These are phyloP conservation scores for Lepidurus apus DNA, from an alignment of 1,140 invertebrate genomes.

Conservation along the genomic window DNA sequence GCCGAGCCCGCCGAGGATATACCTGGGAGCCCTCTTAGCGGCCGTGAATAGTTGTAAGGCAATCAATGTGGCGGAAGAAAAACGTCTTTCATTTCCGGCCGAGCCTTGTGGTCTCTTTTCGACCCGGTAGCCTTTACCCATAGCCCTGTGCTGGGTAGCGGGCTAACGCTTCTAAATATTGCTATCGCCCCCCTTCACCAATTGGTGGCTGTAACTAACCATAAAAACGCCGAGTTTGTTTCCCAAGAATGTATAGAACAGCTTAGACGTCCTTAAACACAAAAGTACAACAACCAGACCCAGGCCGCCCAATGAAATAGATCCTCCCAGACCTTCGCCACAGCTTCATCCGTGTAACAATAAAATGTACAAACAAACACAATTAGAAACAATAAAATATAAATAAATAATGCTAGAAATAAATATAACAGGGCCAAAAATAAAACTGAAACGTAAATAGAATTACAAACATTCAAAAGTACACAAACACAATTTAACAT, in stretches of 20 bases:
- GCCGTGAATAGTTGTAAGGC: background rate
- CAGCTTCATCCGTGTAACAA: too few relatives aligned
- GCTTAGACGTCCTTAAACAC: too few relatives aligned
- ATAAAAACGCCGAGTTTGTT: background rate
- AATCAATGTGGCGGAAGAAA: conserved; percentile 3
- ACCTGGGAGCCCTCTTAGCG: background rate
- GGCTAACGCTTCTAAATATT: background rate
- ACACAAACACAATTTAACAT: too few relatives aligned
- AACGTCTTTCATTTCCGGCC: conserved; percentile 16
- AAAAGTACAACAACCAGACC: too few relatives aligned
- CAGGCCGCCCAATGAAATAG: too few relatives aligned
- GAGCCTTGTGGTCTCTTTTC: background rate
- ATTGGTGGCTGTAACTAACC: background rate
- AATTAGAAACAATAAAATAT: too few relatives aligned
- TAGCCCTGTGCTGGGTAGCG: background rate
- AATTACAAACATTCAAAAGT: too few relatives aligned
- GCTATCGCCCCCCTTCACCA: background rate
- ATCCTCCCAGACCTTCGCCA: too few relatives aligned
- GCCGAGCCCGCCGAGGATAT: background rate
- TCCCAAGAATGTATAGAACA: background rate
- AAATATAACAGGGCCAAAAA: too few relatives aligned
- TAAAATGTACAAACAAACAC: too few relatives aligned
- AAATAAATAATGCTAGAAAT: too few relatives aligned
- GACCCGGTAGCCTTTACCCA: background rate
- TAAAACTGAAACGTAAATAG: too few relatives aligned